Evolutionary conservation across 1,140 invertebrate genomes (phyloP).

Genomic region (Campoletis sonorensis): DNA sequence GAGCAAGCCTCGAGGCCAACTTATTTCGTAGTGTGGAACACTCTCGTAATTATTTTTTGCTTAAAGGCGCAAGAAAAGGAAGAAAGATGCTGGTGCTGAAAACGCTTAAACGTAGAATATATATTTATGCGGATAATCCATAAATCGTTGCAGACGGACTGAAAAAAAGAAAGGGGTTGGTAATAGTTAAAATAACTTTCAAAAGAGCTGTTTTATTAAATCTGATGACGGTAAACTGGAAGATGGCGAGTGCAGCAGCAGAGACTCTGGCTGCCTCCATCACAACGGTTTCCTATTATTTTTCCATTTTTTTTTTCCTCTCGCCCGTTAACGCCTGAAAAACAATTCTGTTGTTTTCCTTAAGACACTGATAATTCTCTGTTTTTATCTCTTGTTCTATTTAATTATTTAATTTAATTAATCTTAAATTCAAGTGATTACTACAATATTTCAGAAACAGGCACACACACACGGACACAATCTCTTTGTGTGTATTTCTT

Average conservation of each 20-base stretch:
- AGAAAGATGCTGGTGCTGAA: neutral
- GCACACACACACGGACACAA: neutral
- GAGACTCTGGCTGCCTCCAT: neutral
- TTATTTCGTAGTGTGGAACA: conserved; percentile 37
- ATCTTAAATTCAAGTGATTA: no score
- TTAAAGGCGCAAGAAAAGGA: neutral
- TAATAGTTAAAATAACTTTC: neutral
- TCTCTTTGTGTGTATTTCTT: no score
- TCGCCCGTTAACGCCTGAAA: no score
- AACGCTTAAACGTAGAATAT: neutral
- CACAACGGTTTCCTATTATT: neutral
- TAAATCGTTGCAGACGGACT: neutral
- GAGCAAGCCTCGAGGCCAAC: conserved; percentile 10
- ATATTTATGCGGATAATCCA: neutral
- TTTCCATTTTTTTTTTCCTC: neutral
- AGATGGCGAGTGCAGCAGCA: neutral
- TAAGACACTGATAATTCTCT: no score
- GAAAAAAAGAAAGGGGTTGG: neutral
- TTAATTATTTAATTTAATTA: no score
- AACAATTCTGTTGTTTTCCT: no score
- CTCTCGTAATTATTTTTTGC: conserved; percentile 35
- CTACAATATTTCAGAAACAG: no score
- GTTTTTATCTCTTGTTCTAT: no score
- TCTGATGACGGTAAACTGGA: neutral
- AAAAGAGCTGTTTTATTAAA: conserved; percentile 31